Evolutionary conservation across 2,113 vertebrate species (phyloP), one percentile per base, ranked within the genome.

Genomic region (Cyprinodon brontotheroides): DNA sequence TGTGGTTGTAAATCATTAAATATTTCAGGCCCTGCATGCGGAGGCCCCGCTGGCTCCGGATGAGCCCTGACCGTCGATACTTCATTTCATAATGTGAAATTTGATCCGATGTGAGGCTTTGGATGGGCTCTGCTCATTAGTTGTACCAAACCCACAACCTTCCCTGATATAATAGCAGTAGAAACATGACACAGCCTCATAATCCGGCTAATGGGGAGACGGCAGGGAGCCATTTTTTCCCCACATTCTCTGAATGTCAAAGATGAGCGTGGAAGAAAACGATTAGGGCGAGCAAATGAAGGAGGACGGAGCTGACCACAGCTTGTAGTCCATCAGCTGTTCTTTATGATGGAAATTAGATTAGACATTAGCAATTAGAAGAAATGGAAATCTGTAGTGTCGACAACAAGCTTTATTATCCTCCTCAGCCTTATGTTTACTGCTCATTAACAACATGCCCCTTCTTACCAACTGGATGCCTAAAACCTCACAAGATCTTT

Each of bases 261-360:
- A 64, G 76, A 86, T 75, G 72, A 79, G 68, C 79, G 86, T 76
- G 75, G 78, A 83, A 63, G 81, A 75, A 87, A 81, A 70, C 77
- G 43, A 89, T 89, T 84, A 83, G 78, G 10, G 63, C 69, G 66
- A 68, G 62, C 67, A 77, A 75, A 78, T 70, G 68, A 77, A 71
- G 43, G 57, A 81, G 41, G 70, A 67, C 72, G 39, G 78, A 69
- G 82, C 60, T 29, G 37, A 78, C 81, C 70, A 7, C 85, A 65
- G 61, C 81, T 77, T 57, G 0, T 75, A 70, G 74, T 68, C 81
- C 65, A 62, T 86, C 86, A 80, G 75, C 70, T 79, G 66, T 76
- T 87, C 79, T 81, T 70, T 79, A 74, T 63, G 67, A 53, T 53
- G 80, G 78, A 82, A 76, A 80, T 86, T 87, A 82, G 66, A n/a